Base-by-base conservation (phyloP, 2,888 invertebrate genomes). In the Asteroscopus sphinx region DNA sequence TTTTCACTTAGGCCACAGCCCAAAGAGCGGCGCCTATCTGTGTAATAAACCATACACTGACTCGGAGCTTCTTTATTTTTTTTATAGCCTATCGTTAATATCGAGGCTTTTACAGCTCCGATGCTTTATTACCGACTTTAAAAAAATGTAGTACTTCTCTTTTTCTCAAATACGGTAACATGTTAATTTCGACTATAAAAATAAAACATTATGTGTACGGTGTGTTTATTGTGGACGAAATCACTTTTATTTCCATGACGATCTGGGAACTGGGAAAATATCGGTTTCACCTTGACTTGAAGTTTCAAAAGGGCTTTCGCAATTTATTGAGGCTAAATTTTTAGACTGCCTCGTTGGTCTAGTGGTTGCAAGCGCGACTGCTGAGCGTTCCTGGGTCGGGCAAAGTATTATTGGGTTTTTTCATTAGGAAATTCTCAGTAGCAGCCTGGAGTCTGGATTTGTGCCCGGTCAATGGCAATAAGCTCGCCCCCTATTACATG, bases 41-140 rank as follows among this genome's bases (percentile, higher is more conserved):
- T 72, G 85, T 85, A 86, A 91, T 90, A 91, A 91, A 91, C 88
- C 83, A 83, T 82, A 82, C 86, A 86, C 84, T 81, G 82, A 80
- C 78, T 78, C 78, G 74, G 79, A 73, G 89, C 89, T 90, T 77
- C 89, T 90, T 88, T 89, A 89, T 89, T 90, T 90, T 88, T 83
- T 91, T 92, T 91, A 91, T 83, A 82, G 81, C 85, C 87, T 83
- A 89, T 91, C 91, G 89, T 92, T 91, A 92, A 90, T 91, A 91
- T 91, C 87, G 90, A 90, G 86, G 83, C 75, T 79, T 91, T 92
- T 91, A 92, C 86, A 89, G 77, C 86, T 80, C 80, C 72, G 76
- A 90, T 90, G 89, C 85, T 91, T 91, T 92, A 91, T 89, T 86
- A 84, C 88, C 69, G 69, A 78, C 76, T 83, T 86, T 84, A 83